A percentile compares a stretch with the other conserved stretches of the same genome.
These are phyloP conservation scores for Eupithecia insigniata DNA, from an alignment of 2,888 invertebrate genomes.

Conservation along the genomic window DNA sequence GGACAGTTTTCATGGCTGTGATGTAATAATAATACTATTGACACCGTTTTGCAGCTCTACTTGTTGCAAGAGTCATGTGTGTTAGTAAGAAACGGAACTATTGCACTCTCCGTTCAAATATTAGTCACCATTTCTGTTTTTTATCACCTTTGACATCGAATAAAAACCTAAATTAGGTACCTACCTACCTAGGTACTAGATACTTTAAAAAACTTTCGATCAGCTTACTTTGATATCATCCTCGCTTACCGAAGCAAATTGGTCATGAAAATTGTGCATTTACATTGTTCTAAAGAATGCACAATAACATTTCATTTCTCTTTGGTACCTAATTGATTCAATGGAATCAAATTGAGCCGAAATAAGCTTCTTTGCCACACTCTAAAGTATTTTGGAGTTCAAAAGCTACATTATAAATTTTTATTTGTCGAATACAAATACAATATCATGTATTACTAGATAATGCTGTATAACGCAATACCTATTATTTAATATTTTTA, in stretches of 20 bases:
- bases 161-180: no score
- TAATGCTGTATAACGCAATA: no score
- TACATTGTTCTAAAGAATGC: neutral
- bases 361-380: neutral
- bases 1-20: conserved; percentile 54
- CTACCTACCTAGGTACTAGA: no score
- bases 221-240: neutral
- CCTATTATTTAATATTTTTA: no score
- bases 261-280: conserved; percentile 11
- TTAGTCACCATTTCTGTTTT: neutral
- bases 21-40: conserved; percentile 58
- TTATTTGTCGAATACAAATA: no score
- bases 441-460: no score
- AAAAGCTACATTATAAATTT: no score
- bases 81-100: neutral
- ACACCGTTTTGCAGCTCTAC: conserved; percentile 43
- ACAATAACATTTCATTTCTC: neutral
- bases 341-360: neutral
- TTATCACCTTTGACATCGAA: neutral
- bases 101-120: neutral
- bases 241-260: neutral
- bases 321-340: neutral
- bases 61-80: conserved; percentile 14
- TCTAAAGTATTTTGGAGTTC: neutral
- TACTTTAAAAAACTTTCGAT: neutral